Percentiles rank a stretch among this genome's conserved stretches.
These are phyloP conservation scores for Meandrina meandrites DNA, from an alignment of 92 coral and sea anemone species.

Conservation along the genomic window DNA sequence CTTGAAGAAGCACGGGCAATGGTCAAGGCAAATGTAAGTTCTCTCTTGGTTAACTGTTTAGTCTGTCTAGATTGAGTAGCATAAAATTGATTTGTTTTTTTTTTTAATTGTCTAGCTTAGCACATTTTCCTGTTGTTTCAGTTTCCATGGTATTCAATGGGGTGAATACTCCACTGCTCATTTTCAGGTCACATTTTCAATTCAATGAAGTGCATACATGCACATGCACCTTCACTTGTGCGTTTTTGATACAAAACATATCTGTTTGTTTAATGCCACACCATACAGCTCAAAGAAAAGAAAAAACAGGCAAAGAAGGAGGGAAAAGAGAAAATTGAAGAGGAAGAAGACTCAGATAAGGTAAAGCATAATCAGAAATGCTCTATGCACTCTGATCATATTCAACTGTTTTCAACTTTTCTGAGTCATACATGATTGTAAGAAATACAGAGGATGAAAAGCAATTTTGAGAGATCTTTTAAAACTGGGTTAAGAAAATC, in stretches of 20 bases:
- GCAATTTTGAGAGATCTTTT: no score
- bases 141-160: background rate
- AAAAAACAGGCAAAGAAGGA: slow-evolving; percentile 90
- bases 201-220: background rate
- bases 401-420: background rate
- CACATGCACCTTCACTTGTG: no score
- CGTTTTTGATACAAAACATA: background rate
- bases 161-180: background rate
- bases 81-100: no score
- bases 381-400: background rate
- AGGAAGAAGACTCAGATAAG: slow-evolving; percentile 79
- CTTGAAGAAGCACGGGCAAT: slow-evolving; percentile 92
- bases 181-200: background rate
- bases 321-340: slow-evolving; percentile 82
- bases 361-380: no score
- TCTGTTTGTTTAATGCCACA: background rate
- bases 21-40: slow-evolving; percentile 82
- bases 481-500: no score
- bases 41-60: background rate
- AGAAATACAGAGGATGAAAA: no score
- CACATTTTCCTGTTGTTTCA: background rate
- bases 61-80: background rate
- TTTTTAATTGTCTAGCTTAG: no score
- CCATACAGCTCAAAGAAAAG: slow-evolving; percentile 82
- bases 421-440: no score